Evolutionary conservation across 1,140 invertebrate species (phyloP).

Genomic region (Ctenoplectra terminalis): DNA sequence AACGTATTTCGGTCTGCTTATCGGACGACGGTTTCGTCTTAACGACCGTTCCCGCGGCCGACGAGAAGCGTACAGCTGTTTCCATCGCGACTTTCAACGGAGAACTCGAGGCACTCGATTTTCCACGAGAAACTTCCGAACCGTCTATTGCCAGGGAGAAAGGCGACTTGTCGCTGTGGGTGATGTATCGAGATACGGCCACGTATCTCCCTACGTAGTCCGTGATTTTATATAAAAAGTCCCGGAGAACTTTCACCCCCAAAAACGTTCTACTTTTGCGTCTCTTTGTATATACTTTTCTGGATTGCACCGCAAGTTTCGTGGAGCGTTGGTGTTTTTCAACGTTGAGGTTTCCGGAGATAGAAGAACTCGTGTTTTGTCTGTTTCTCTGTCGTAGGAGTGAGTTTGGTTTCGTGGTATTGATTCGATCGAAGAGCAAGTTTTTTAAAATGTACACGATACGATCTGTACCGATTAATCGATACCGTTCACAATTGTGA

Average conservation of each 20-base stretch:
- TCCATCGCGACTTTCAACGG: neutral
- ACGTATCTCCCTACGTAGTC: neutral
- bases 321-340: too few relatives aligned
- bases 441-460: too few relatives aligned
- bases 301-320: neutral
- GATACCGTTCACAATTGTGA: too few relatives aligned
- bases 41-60: neutral
- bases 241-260: neutral
- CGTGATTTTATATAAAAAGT: conserved; percentile 6
- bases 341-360: neutral
- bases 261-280: neutral
- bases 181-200: conserved; percentile 25
- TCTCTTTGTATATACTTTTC: neutral
- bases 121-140: neutral
- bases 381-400: neutral
- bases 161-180: neutral
- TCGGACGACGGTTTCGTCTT: neutral
- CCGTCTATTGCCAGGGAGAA: neutral
- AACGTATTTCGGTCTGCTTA: conserved; percentile 33
- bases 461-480: too few relatives aligned
- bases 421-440: too few relatives aligned
- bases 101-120: too few relatives aligned
- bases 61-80: conserved; percentile 10
- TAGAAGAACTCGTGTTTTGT: neutral
- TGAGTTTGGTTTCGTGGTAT: neutral